Conservation (phyloP, 2,113 vertebrate species). For the Climacteris rufus region DNA sequence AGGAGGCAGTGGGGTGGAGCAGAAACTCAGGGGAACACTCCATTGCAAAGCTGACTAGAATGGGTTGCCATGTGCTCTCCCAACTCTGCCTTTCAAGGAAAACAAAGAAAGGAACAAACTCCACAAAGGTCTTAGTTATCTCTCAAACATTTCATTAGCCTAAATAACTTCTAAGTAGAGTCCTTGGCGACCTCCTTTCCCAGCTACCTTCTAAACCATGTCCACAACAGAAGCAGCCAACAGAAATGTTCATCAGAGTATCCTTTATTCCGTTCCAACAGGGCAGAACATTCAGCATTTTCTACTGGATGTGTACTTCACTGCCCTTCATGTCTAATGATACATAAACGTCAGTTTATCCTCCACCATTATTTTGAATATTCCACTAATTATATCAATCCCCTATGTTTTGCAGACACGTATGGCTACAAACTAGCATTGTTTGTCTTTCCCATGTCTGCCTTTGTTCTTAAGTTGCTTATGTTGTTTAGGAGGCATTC, state of each 20-base stretch:
- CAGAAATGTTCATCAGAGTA: neutral
- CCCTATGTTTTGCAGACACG: neutral
- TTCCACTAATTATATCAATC: neutral
- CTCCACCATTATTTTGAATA: neutral
- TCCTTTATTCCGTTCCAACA: neutral
- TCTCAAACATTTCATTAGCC: neutral
- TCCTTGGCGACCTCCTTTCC: neutral
- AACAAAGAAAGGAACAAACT: neutral
- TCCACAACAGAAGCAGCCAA: neutral
- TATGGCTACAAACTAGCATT: neutral
- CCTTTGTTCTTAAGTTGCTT: neutral
- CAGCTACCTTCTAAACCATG: neutral
- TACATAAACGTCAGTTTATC: neutral
- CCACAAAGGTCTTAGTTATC: neutral
- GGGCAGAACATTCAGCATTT: neutral
- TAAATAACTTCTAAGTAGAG: neutral
- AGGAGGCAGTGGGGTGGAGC: neutral
- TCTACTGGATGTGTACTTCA: neutral
- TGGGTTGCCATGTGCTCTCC: neutral
- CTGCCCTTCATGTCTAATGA: neutral
- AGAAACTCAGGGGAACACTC: neutral
- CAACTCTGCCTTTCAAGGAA: neutral
- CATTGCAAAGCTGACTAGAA: neutral
- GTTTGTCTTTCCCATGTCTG: neutral
- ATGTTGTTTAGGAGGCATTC: neutral